Conservation (phyloP, 2,888 invertebrate genomes). For the Yponomeuta malinellus region DNA sequence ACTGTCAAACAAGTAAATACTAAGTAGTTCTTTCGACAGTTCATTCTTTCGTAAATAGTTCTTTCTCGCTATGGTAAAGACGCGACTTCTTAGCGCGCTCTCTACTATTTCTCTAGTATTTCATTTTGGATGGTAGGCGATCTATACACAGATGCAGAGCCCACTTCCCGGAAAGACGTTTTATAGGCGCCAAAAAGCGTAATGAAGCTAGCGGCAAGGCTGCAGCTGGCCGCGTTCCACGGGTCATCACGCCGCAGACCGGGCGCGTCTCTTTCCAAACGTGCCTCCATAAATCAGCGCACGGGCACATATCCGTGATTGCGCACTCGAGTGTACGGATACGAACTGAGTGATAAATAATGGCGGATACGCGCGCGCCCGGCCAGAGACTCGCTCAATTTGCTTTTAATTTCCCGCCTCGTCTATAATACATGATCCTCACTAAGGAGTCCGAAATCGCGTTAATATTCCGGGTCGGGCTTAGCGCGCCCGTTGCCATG, state of each 20-base stretch:
- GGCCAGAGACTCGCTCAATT: constrained; percentile 30
- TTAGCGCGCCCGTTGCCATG: not conserved
- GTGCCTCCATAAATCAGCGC: constrained; percentile 12
- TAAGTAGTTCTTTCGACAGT: too few species aligned
- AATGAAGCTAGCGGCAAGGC: not conserved
- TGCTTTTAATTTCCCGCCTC: constrained; percentile 39
- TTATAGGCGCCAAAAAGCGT: not conserved
- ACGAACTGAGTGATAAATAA: constrained; percentile 15
- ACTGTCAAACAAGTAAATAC: too few species aligned
- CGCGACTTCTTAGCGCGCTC: too few species aligned
- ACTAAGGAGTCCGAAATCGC: constrained; percentile 31
- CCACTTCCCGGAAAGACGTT: not conserved
- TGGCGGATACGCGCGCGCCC: constrained; percentile 16
- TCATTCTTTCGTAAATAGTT: too few species aligned
- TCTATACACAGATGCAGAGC: not conserved
- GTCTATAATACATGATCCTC: constrained; percentile 36
- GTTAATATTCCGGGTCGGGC: constrained; percentile 37
- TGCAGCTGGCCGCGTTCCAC: not conserved
- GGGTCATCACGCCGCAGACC: not conserved
- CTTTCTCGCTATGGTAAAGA: too few species aligned
- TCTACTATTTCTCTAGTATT: too few species aligned
- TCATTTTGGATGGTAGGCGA: not conserved
- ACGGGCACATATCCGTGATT: constrained; percentile 14
- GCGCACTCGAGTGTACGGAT: constrained; percentile 5
- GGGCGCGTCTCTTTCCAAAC: not conserved